Evolutionary conservation across 2,888 invertebrate species (phyloP).

Genomic region (Deilephila porcellus): DNA sequence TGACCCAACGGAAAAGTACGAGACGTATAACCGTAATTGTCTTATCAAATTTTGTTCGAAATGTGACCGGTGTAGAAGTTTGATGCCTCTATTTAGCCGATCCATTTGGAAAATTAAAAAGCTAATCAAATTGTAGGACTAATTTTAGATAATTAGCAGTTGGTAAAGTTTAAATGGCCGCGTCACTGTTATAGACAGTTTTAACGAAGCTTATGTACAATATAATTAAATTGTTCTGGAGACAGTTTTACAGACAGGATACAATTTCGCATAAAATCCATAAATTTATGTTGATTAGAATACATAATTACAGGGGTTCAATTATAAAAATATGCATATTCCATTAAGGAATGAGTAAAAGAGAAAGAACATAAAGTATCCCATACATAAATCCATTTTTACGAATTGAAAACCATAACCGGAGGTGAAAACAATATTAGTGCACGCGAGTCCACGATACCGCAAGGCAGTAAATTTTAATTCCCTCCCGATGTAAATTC

Average conservation of each 20-base stretch:
- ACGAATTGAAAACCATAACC: slow-evolving; percentile 63
- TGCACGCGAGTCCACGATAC: slow-evolving; percentile 61
- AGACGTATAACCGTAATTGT: slow-evolving; percentile 45
- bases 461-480: slow-evolving; percentile 56
- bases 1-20: slow-evolving; percentile 37
- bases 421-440: slow-evolving; percentile 51
- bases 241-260: too few species aligned
- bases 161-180: not conserved
- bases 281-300: not conserved
- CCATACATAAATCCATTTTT: slow-evolving; percentile 41
- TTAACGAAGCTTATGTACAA: not conserved
- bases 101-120: slow-evolving; percentile 20
- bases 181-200: not conserved
- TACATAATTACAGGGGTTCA: too few species aligned
- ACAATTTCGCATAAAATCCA: not conserved
- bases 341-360: too few species aligned
- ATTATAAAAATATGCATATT: too few species aligned
- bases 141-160: slow-evolving; percentile 14
- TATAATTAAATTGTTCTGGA: too few species aligned
- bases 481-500: slow-evolving; percentile 55
- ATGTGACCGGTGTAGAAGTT: slow-evolving; percentile 20
- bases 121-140: not conserved
- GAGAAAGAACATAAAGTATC: slow-evolving; percentile 34
- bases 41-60: slow-evolving; percentile 38
- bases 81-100: slow-evolving; percentile 22